Evolutionary conservation across 1,140 invertebrate species (phyloP).

Genomic region (Pristionchus pacificus): DNA sequence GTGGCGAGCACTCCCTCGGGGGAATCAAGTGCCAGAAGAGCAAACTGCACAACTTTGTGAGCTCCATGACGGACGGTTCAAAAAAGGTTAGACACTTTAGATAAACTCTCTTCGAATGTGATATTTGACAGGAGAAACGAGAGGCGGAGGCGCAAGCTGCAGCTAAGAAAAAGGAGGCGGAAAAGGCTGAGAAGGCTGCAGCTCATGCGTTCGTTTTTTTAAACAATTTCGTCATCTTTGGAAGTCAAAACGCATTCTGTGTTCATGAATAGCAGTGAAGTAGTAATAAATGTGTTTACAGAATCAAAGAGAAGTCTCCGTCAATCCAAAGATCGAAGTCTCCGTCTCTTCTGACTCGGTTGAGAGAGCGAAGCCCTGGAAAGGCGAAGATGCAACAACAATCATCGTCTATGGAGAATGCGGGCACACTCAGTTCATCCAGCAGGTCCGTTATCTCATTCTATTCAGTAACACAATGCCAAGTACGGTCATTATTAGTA

Average conservation of each 20-base stretch:
- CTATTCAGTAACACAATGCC: too few relatives aligned
- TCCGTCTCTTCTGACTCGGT: constrained; percentile 38
- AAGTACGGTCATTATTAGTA: too few relatives aligned
- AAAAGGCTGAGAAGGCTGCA: constrained; percentile 34
- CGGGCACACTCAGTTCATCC: constrained; percentile 26
- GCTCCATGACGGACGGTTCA: constrained; percentile 38
- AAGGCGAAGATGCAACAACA: constrained; percentile 31
- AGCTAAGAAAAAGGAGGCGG: constrained; percentile 21
- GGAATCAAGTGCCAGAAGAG: constrained; percentile 19
- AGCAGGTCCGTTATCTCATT: constrained; percentile 12
- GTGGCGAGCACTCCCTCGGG: constrained; percentile 10
- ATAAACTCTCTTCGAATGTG: too few relatives aligned
- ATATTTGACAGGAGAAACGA: too few relatives aligned
- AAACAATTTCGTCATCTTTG: neutral
- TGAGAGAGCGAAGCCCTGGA: constrained; percentile 45
- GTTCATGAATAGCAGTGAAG: constrained; percentile 11
- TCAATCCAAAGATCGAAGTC: constrained; percentile 34
- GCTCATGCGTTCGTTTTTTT: constrained; percentile 22
- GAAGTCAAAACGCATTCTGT: too few relatives aligned
- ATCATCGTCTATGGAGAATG: constrained; percentile 19
- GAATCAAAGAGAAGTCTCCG: constrained; percentile 31
- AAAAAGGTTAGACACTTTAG: too few relatives aligned
- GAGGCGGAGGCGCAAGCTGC: too few relatives aligned
- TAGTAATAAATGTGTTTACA: constrained; percentile 20
- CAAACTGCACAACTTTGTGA: constrained; percentile 20